A percentile compares a stretch with the other conserved stretches of the same genome.
These are phyloP conservation scores for Fringilla coelebs DNA, from an alignment of 2,797 vertebrate genomes.

Conservation along the genomic window DNA sequence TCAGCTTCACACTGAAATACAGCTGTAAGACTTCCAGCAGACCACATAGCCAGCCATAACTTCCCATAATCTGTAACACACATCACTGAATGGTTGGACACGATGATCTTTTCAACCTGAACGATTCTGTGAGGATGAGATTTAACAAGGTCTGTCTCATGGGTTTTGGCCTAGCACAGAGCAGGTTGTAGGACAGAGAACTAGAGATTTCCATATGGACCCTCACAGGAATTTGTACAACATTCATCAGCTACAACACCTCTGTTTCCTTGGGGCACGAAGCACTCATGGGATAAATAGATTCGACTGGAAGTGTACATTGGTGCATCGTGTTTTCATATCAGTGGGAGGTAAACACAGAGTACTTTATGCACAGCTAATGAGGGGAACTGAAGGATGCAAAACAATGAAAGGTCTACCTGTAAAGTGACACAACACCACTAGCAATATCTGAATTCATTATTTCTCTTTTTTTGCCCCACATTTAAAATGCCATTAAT, in stretches of 20 bases:
- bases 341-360: not conserved
- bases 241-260: not conserved
- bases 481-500: not conserved
- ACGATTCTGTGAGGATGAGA: not conserved
- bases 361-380: not conserved
- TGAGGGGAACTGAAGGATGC: not conserved
- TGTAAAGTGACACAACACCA: not conserved
- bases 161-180: not conserved
- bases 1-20: not conserved
- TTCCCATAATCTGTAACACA: rapidly evolving
- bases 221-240: not conserved
- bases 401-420: not conserved
- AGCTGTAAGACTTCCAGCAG: not conserved
- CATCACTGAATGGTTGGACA: not conserved
- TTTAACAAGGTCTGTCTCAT: not conserved
- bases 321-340: not conserved
- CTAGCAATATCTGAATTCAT: not conserved
- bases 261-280: rapidly evolving
- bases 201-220: not conserved
- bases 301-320: not conserved
- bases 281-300: not conserved
- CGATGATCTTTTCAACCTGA: not conserved
- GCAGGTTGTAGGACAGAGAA: not conserved
- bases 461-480: not conserved
- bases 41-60: not conserved